These are phyloP conservation scores for Montipora foliosa DNA, from an alignment of 64 coral and sea anemone genomes.

Conservation along the genomic window DNA sequence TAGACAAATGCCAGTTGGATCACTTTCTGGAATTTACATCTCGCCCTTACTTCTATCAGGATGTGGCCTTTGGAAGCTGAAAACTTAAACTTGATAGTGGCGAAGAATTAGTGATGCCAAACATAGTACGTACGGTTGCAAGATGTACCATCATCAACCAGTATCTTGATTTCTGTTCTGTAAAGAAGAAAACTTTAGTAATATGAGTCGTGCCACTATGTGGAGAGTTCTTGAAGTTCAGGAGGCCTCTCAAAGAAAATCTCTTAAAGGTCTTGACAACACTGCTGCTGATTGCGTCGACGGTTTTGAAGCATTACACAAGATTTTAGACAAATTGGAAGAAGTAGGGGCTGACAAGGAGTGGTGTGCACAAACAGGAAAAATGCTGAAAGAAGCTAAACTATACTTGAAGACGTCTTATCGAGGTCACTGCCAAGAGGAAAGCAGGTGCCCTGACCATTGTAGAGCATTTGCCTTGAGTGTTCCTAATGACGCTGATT, in stretches of 20 bases:
- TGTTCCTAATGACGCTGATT: neutral
- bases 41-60: constrained; percentile 59
- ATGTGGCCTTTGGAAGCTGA: constrained; percentile 55
- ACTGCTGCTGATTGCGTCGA: neutral
- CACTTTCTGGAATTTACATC: constrained; percentile 76
- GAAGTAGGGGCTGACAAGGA: constrained; percentile 1
- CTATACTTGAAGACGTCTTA: constrained; percentile 27
- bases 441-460: neutral
- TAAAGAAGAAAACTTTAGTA: constrained; percentile 45
- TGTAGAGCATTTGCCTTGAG: constrained; percentile 39
- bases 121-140: constrained; percentile 54
- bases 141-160: constrained; percentile 54
- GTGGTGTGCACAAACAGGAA: constrained; percentile 31
- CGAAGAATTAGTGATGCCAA: constrained; percentile 52
- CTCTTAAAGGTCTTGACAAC: constrained; percentile 28
- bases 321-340: constrained; percentile 28
- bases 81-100: constrained; percentile 52
- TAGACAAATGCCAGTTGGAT: constrained; percentile 62
- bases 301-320: neutral
- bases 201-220: constrained; percentile 61
- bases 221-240: constrained; percentile 48
- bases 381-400: neutral
- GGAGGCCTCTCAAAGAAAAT: constrained; percentile 49
- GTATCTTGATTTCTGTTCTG: constrained; percentile 67
- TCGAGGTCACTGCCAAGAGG: neutral